A percentile compares a stretch with the other conserved stretches of the same genome.
phyloP scores from a whole-genome alignment of 2,888 invertebrate genomes.

The Oligia fasciuncula region DNA sequence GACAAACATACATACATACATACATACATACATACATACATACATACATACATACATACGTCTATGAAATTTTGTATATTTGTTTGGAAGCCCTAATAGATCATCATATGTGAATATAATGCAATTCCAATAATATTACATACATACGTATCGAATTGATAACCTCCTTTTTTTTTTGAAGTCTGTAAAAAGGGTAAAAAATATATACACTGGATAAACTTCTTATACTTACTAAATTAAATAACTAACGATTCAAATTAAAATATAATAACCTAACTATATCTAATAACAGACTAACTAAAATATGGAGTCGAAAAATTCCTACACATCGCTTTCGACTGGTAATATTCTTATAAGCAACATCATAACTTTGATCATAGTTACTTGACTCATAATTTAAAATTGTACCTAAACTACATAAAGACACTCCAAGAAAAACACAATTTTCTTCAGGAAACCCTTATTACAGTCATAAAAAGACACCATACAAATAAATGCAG shows the following conservation, averaged over 20 bases:
- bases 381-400: not conserved
- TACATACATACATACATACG: too few relatives aligned
- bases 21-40: too few relatives aligned
- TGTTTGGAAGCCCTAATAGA: too few relatives aligned
- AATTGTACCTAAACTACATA: not conserved
- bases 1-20: too few relatives aligned
- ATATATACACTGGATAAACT: not conserved
- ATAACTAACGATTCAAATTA: not conserved
- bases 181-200: not conserved
- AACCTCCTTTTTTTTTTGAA: too few relatives aligned
- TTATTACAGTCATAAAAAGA: slow-evolving; percentile 13
- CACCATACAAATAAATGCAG: slow-evolving; percentile 43
- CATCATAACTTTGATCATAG: not conserved
- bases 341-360: not conserved
- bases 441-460: slow-evolving; percentile 22
- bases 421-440: not conserved
- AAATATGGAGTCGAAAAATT: not conserved
- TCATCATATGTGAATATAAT: too few relatives aligned
- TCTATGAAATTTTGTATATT: too few relatives aligned
- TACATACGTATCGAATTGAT: too few relatives aligned
- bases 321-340: not conserved
- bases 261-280: not conserved
- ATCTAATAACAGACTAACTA: too few relatives aligned
- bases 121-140: too few relatives aligned
- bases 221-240: not conserved